A percentile compares a stretch with the other conserved stretches of the same genome.
Conservation (phyloP, 2,888 invertebrate species). For the Cheiracanthium punctorium region DNA sequence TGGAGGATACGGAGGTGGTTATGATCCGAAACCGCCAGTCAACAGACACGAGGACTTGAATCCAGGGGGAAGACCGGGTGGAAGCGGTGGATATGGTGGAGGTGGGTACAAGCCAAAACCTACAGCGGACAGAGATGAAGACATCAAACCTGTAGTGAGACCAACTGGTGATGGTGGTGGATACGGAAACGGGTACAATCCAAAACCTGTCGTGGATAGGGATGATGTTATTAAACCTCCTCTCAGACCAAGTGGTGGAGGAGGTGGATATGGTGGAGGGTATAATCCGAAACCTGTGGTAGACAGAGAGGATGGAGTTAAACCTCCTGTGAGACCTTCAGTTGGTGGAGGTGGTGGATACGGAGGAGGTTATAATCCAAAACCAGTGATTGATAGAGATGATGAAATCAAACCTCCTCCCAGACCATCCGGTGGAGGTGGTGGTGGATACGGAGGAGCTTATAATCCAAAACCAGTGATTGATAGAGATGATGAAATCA, state of each 20-base stretch:
- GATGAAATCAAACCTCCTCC: neutral
- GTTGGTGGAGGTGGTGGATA: slow-evolving; percentile 19
- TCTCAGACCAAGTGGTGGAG: neutral
- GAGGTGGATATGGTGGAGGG: slow-evolving; percentile 25
- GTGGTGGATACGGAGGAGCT: neutral
- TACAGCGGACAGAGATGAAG: neutral
- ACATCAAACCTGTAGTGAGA: neutral
- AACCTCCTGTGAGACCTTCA: neutral
- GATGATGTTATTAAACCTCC: slow-evolving; percentile 18
- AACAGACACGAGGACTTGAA: neutral
- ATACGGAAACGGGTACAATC: neutral
- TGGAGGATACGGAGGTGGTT: slow-evolving; percentile 25
- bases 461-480: slow-evolving; percentile 29
- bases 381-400: slow-evolving; percentile 19
- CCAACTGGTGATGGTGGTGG: neutral
- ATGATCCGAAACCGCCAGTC: slow-evolving; percentile 25
- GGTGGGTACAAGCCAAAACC: slow-evolving; percentile 29
- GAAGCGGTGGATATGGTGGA: neutral
- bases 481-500: slow-evolving; percentile 15
- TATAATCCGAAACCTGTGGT: slow-evolving; percentile 30
- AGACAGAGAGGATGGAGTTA: neutral
- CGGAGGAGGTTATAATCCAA: slow-evolving; percentile 15
- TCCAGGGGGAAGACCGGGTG: neutral
- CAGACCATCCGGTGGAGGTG: slow-evolving; percentile 15
- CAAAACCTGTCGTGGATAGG: slow-evolving; percentile 29